Evolutionary conservation across 2,113 vertebrate species (phyloP).

Genomic region (Gymnocephalus cernua): DNA sequence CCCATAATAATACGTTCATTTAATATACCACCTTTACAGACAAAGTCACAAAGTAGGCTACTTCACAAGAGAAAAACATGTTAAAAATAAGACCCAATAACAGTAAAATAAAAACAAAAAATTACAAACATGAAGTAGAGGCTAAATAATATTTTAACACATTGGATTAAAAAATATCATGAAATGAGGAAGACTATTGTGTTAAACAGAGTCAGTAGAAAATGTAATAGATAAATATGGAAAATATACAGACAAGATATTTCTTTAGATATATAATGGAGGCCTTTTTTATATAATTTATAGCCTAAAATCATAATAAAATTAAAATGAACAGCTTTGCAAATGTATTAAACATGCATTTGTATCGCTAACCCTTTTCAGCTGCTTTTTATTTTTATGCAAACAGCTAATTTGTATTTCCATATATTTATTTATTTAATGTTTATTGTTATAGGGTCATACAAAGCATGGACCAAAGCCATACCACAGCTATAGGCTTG

Average conservation of each 20-base stretch:
- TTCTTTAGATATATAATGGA: neutral
- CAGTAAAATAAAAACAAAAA: too few species aligned
- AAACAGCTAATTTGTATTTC: neutral
- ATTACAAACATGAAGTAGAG: neutral
- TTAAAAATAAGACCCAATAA: too few species aligned
- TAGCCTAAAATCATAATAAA: neutral
- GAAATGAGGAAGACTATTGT: neutral
- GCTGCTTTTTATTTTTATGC: neutral
- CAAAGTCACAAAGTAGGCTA: too few species aligned
- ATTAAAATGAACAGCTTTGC: neutral
- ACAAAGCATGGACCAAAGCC: neutral
- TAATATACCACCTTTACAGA: too few species aligned
- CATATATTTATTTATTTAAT: neutral
- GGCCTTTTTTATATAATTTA: neutral
- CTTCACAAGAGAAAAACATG: too few species aligned
- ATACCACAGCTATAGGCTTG: neutral
- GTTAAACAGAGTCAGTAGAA: too few species aligned
- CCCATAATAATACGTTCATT: too few species aligned
- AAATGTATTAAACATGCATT: neutral
- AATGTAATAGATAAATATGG: neutral
- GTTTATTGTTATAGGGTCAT: too few species aligned
- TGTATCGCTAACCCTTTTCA: neutral
- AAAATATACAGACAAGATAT: too few species aligned
- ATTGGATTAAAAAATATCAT: neutral
- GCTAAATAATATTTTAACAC: neutral